A percentile compares a stretch with the other conserved stretches of the same genome.
These are phyloP conservation scores for Heliconius nattereri DNA, from an alignment of 1,140 invertebrate genomes.

Conservation along the genomic window DNA sequence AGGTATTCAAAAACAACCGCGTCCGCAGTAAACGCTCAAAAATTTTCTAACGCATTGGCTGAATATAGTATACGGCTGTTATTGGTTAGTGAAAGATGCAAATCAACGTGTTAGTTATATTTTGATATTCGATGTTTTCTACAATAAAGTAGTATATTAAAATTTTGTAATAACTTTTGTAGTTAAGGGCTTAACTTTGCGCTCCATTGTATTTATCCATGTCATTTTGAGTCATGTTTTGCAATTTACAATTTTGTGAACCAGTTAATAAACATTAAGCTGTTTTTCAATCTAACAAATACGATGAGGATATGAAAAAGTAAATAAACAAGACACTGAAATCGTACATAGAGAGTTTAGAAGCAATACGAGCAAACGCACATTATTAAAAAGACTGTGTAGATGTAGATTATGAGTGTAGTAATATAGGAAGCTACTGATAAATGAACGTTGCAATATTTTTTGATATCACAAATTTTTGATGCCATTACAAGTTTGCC, in stretches of 20 bases:
- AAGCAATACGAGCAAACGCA: slow-evolving; percentile 29
- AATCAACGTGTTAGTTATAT: slow-evolving; percentile 79
- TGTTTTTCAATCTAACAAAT: slow-evolving; percentile 50
- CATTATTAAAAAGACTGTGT: slow-evolving; percentile 33
- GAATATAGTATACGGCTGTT: slow-evolving; percentile 80
- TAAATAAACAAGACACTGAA: slow-evolving; percentile 45
- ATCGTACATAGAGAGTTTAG: slow-evolving; percentile 15
- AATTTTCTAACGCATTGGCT: slow-evolving; percentile 74
- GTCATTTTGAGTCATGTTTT: slow-evolving; percentile 47
- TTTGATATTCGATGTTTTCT: slow-evolving; percentile 81
- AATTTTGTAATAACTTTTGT: slow-evolving; percentile 72
- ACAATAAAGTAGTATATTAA: slow-evolving; percentile 74
- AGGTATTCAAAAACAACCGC: slow-evolving; percentile 40
- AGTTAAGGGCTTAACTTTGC: slow-evolving; percentile 59
- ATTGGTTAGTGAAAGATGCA: slow-evolving; percentile 80
- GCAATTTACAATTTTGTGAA: not conserved
- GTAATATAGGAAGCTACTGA: not conserved
- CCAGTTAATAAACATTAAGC: not conserved
- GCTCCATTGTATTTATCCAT: slow-evolving; percentile 62
- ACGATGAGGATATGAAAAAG: slow-evolving; percentile 53
- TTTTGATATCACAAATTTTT: not conserved
- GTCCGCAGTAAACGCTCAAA: slow-evolving; percentile 65
- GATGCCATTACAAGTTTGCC: not conserved
- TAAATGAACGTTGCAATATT: not conserved
- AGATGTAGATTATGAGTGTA: slow-evolving; percentile 13